These are phyloP conservation scores for Neoseiulus cucumeris DNA, from an alignment of 1,140 invertebrate species.

Conservation along the genomic window DNA sequence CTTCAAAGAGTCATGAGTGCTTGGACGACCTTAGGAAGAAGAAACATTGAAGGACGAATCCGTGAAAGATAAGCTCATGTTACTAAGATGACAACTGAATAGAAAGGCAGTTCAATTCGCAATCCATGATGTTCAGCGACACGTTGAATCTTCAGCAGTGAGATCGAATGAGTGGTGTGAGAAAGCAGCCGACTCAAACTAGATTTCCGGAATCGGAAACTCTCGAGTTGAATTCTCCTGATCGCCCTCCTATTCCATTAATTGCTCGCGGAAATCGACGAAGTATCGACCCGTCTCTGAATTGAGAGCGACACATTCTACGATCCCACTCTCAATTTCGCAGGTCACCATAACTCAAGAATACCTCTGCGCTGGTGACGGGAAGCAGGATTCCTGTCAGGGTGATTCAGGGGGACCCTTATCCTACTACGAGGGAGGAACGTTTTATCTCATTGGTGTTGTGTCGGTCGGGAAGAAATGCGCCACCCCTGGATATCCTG, in stretches of 20 bases:
- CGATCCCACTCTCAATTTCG: too few species aligned
- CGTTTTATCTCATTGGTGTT: constrained; percentile 27
- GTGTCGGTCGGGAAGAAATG: constrained; percentile 36
- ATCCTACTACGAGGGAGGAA: constrained; percentile 25
- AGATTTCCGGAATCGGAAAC: too few species aligned
- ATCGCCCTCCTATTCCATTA: too few species aligned
- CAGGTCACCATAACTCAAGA: neutral
- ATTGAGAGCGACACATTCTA: too few species aligned
- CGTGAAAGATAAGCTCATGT: too few species aligned
- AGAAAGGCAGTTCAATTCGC: neutral
- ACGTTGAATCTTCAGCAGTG: too few species aligned
- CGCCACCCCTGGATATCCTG: constrained; percentile 30
- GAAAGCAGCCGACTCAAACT: too few species aligned
- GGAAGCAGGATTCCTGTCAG: constrained; percentile 41
- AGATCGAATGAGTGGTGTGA: too few species aligned
- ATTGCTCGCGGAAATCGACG: too few species aligned
- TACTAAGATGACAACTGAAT: too few species aligned
- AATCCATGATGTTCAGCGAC: neutral
- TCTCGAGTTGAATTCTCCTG: constrained; percentile 6
- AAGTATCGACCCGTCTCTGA: too few species aligned
- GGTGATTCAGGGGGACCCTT: constrained; percentile 46
- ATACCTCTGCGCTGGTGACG: constrained; percentile 42
- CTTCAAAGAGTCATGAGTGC: neutral
- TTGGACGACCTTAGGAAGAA: neutral
- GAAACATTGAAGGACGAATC: neutral